Base-by-base conservation (phyloP, 2,113 vertebrate species). In the Dolichotis patagonum region DNA sequence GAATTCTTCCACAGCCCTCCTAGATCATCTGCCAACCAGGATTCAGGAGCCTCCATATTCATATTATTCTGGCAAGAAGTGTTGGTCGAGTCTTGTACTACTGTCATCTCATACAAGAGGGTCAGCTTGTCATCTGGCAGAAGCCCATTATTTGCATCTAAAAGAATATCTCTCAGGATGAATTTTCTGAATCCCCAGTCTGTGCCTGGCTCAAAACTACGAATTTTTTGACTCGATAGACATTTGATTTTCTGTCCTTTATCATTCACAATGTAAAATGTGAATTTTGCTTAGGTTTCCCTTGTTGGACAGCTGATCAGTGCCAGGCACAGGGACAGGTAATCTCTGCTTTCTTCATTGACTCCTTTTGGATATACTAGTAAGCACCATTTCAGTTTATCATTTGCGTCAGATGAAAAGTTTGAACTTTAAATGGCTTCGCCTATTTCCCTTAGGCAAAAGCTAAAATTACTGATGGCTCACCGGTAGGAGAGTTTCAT, bases 391-490 rank as follows among this genome's bases (percentile, higher is more conserved):
- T 99, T 99, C 96, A 99, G 99, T 98, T 99, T 99, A 98, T 99
- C 99, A 94, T 99, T 99, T 98, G 99, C 99, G 98, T 99, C 99
- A 35, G 99, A 99, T 30, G 99, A 99, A 97, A 99, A 99, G 60
- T 99, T 99, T 84, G 99, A 99, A 98, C 99, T 99, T 98, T 99
- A 99, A 98, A 99, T 99, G 97, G 99, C 99, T 98, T 99, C 99
- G 3, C 99, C 99, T 99, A 99, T 99, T 98, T 99, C 99, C 98
- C 99, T 99, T 87, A 99, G 98, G 98, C 99, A 99, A 98, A 99
- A 99, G 98, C 99, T 99, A 97, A 99, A 99, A 98, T 99, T 99
- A 98, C 99, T 99, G 98, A 99, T 99, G 98, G 99, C 99, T 99
- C 99, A 99, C 38, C 24, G 1, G 38, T 75, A 43, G 71, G 38